A percentile compares a stretch with the other conserved stretches of the same genome.
These are phyloP conservation scores for Desmodus rotundus DNA, from an alignment of 2,113 vertebrate genomes.

Conservation along the genomic window DNA sequence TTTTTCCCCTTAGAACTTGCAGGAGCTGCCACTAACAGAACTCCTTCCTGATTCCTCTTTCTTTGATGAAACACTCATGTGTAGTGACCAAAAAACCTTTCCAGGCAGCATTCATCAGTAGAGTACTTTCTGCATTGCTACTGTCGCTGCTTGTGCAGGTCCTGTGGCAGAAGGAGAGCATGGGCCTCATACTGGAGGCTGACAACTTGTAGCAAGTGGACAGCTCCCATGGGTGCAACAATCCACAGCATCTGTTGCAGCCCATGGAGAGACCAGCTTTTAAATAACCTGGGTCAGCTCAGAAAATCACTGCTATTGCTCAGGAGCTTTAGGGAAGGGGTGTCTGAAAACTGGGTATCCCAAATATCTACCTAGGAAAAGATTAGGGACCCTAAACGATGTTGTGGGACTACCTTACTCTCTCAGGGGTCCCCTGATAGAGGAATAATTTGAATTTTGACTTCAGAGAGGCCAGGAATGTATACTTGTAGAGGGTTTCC, in stretches of 20 bases:
- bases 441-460: not conserved
- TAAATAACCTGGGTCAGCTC: not conserved
- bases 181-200: not conserved
- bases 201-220: not conserved
- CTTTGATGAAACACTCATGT: not conserved
- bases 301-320: not conserved
- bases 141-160: fast-evolving
- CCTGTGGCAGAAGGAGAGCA: not conserved
- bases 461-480: not conserved
- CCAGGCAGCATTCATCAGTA: not conserved
- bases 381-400: not conserved
- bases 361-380: not conserved
- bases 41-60: not conserved
- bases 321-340: not conserved
- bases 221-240: not conserved
- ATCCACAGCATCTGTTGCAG: not conserved
- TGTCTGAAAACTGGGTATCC: not conserved
- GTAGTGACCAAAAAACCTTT: not conserved
- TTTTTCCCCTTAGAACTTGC: not conserved
- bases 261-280: not conserved
- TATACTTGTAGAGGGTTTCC: not conserved
- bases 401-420: not conserved
- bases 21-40: not conserved
- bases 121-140: fast-evolving
- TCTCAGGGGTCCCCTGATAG: not conserved